A percentile compares a stretch with the other conserved stretches of the same genome.
These are phyloP conservation scores for Ophion costatus DNA, from an alignment of 2,888 invertebrate genomes.

Conservation along the genomic window DNA sequence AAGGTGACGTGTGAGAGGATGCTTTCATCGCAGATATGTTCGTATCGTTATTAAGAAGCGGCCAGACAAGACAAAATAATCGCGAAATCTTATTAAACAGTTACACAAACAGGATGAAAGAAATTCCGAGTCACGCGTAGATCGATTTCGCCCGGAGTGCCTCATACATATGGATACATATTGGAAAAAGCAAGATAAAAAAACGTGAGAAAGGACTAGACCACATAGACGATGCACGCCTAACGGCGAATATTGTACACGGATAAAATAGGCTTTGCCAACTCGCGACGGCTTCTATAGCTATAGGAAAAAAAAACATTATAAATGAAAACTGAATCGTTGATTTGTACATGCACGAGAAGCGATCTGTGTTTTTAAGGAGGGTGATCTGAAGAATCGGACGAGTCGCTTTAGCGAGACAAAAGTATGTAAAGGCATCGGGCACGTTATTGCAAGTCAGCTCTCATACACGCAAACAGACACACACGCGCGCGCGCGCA, in stretches of 20 bases:
- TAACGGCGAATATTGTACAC: not conserved
- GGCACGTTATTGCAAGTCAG: conserved; percentile 36
- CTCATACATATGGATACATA: conserved; percentile 55
- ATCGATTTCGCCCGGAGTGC: conserved; percentile 4
- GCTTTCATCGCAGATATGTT: no score
- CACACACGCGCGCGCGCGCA: no score
- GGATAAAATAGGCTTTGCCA: conserved; percentile 57
- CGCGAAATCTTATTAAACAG: not conserved
- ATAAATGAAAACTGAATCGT: conserved; percentile 35
- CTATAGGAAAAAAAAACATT: conserved; percentile 26
- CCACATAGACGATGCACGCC: not conserved
- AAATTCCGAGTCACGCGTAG: not conserved
- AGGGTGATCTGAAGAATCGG: conserved; percentile 38
- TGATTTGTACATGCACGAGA: conserved; percentile 55
- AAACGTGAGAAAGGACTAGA: not conserved
- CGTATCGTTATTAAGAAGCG: no score
- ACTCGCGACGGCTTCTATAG: conserved; percentile 33
- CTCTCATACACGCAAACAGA: not conserved
- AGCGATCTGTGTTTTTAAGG: conserved; percentile 13
- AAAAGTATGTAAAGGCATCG: conserved; percentile 36
- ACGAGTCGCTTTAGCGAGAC: conserved; percentile 23
- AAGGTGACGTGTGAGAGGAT: no score
- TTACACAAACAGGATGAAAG: conserved; percentile 55
- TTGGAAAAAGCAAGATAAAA: conserved; percentile 33
- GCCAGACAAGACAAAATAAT: no score